Evolutionary conservation across 2,113 vertebrate species (phyloP).

Genomic region (Colistium nudipinnis): DNA sequence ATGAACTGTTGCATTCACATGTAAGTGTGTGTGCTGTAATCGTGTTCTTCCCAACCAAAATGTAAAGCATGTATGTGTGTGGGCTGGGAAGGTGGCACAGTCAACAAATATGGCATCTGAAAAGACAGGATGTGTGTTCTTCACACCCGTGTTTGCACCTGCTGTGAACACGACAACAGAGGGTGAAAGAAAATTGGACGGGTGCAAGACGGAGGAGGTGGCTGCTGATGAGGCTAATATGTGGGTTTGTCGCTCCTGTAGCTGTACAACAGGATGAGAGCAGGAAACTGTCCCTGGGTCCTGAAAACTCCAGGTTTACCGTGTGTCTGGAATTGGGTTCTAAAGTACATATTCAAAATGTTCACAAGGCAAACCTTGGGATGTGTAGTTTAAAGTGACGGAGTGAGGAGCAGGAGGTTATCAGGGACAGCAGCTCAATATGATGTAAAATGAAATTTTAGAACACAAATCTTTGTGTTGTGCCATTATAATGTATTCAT

Average conservation of each 20-base stretch:
- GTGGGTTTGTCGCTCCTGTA: neutral
- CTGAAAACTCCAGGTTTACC: neutral
- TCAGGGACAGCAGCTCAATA: too few relatives aligned
- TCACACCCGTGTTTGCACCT: constrained; percentile 17
- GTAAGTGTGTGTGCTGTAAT: neutral
- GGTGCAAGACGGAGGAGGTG: neutral
- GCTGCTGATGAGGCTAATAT: neutral
- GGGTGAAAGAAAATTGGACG: neutral
- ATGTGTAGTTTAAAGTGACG: too few relatives aligned
- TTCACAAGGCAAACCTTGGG: too few relatives aligned
- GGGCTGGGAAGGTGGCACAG: constrained; percentile 25
- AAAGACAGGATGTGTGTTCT: constrained; percentile 30
- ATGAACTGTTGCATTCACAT: constrained; percentile 1
- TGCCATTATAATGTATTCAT: too few relatives aligned
- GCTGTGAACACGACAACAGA: constrained; percentile 28
- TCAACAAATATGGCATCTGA: constrained; percentile 15
- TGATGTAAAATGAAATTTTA: too few relatives aligned
- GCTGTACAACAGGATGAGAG: too few relatives aligned
- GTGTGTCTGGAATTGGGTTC: too few relatives aligned
- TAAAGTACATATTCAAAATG: too few relatives aligned
- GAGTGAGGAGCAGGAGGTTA: too few relatives aligned
- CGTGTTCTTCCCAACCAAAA: neutral
- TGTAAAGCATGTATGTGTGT: constrained; percentile 29
- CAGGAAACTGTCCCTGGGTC: neutral
- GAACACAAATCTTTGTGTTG: too few relatives aligned